Base-by-base conservation (phyloP, 1,140 invertebrate genomes). In the Metopolophium dirhodum region DNA sequence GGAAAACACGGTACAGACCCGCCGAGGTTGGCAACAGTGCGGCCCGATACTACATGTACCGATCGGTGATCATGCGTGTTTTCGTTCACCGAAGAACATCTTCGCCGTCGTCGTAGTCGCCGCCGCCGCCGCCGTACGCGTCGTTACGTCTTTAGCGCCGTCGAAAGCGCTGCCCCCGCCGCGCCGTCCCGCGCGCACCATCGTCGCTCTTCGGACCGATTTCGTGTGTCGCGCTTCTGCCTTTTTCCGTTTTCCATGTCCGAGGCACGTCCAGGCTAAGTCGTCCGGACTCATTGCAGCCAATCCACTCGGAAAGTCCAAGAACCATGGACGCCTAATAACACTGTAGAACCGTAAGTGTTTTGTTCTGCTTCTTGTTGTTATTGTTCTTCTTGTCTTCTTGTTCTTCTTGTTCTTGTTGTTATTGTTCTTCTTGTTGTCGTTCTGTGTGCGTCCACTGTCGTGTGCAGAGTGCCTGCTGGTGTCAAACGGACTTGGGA, bases 21-120 rank as follows among this genome's bases (percentile, higher is more conserved):
- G 94, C 94, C 85, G 94, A 94, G 2, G 95, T 41, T 93, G 87
- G 94, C 94, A 95, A 95, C 94, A 92, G 91, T 93, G 86, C 61
- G 30, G 1, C 77, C 47, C 92, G 94, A 94, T 94, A 95, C 95
- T 95, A 94, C 95, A 95, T 41, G 94, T 94, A 94, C 95, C 94
- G 93, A 95, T 94, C 94, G 92, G 94, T 94, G 94, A 94, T 93
- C 94, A 91, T 93, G 88, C 92, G 94, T 77, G 47, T 51, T 82
- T 49, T 57, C 82, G 68, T 83, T 54, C 41, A 61, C 68, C 57
- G 51, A 51, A 45, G 41, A 57, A 68, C 93, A 94, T 49, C 77
- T 83, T 61, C 47, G 51, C 61, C 41, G 26, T 94, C 54, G 18
- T 47, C 90, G 90, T 45, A 14, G 49, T 26, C n/a, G 88, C 37